Evolutionary conservation across 2,113 vertebrate species (phyloP).

Genomic region (Corydoras maculifer): DNA sequence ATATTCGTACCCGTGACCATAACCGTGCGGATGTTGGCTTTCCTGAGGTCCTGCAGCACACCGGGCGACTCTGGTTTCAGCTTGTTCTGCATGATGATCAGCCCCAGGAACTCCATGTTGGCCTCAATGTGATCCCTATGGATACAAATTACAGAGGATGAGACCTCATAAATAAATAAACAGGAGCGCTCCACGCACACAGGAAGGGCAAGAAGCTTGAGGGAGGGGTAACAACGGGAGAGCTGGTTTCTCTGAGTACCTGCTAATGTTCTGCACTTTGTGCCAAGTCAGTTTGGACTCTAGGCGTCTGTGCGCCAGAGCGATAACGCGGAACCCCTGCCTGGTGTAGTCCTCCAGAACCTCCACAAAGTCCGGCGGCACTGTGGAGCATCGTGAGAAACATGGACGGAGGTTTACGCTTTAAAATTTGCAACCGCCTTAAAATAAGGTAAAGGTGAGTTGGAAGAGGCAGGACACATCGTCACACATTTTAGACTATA

Average conservation of each 20-base stretch:
- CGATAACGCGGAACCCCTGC: constrained; percentile 93
- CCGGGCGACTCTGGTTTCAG: constrained; percentile 86
- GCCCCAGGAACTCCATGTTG: constrained; percentile 93
- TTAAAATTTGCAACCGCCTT: too few relatives aligned
- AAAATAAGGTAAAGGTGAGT: too few relatives aligned
- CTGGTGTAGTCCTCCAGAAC: constrained; percentile 90
- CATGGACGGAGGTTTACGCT: too few relatives aligned
- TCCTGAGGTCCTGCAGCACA: constrained; percentile 82
- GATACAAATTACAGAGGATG: not conserved
- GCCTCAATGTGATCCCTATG: constrained; percentile 84
- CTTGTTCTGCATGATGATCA: constrained; percentile 98
- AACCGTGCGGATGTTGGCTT: constrained; percentile 89
- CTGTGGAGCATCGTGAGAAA: constrained; percentile 53
- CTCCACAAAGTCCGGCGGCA: constrained; percentile 79
- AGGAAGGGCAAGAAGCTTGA: too few relatives aligned
- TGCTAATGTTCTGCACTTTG: constrained; percentile 87
- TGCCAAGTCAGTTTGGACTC: constrained; percentile 93
- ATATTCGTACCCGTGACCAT: constrained; percentile 88
- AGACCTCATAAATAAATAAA: too few relatives aligned
- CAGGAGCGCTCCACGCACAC: too few relatives aligned
- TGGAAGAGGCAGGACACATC: too few relatives aligned
- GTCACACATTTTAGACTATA: too few relatives aligned
- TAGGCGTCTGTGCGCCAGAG: constrained; percentile 86
- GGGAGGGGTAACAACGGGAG: not conserved
- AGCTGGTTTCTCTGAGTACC: constrained; percentile 58